These are phyloP conservation scores for Dinomys branickii DNA, from an alignment of 2,113 vertebrate species.

Conservation along the genomic window DNA sequence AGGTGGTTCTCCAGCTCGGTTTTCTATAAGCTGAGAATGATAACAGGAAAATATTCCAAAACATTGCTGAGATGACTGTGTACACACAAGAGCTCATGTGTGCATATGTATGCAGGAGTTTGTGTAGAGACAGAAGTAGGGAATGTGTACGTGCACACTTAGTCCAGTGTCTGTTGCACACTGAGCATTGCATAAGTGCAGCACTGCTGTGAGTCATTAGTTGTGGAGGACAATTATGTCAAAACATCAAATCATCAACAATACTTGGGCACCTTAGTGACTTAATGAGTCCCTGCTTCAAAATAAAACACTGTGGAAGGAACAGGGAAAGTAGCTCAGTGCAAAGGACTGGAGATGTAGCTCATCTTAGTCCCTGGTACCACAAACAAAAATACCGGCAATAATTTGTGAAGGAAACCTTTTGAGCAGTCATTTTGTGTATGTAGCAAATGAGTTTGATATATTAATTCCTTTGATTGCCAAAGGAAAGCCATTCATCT, in stretches of 20 bases:
- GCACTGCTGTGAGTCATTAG: neutral
- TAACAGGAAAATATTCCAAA: neutral
- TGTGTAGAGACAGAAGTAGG: neutral
- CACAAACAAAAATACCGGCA: neutral
- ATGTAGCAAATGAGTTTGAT: neutral
- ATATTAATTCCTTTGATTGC: neutral
- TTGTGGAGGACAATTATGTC: neutral
- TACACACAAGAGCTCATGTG: neutral
- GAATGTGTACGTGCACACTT: neutral
- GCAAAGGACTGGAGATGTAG: no score
- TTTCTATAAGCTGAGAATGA: neutral
- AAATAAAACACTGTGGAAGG: no score
- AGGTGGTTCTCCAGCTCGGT: neutral
- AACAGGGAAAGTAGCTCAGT: no score
- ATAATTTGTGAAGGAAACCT: constrained; percentile 26
- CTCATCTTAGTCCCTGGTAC: no score
- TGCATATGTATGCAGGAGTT: neutral
- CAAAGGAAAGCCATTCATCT: neutral
- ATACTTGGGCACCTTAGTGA: no score
- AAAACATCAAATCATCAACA: neutral
- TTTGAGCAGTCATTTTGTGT: neutral
- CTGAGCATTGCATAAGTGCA: neutral
- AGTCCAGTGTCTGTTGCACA: neutral
- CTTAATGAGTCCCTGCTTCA: no score
- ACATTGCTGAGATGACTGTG: neutral